Conservation (phyloP, 2,113 vertebrate genomes). For the Anolis carolinensis region DNA sequence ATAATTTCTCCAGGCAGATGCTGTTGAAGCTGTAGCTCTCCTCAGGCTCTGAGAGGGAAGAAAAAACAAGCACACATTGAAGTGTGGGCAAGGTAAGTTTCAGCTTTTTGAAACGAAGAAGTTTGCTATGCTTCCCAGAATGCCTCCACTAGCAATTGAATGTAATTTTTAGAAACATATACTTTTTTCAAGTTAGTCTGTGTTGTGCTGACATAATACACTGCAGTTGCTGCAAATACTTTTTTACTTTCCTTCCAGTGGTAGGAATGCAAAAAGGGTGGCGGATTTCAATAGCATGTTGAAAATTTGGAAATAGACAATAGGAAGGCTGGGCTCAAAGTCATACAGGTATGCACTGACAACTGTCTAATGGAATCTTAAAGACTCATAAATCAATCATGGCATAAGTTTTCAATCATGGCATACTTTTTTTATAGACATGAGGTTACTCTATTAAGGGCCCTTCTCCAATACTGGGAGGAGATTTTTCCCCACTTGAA, state of each 20-base stretch:
- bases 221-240: background rate
- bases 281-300: background rate
- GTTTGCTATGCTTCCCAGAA: background rate
- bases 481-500: no score
- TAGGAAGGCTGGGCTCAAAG: background rate
- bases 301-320: background rate
- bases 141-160: background rate
- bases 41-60: background rate
- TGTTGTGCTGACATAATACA: background rate
- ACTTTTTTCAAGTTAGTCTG: background rate
- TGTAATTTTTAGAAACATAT: background rate
- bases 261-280: background rate
- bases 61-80: background rate
- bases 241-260: background rate
- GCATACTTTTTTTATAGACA: background rate
- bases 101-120: background rate
- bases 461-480: no score
- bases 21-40: background rate
- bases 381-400: background rate
- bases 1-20: conserved; percentile 8
- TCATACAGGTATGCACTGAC: background rate
- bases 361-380: no score
- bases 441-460: background rate
- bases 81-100: conserved; percentile 55
- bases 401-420: background rate